Conservation (phyloP, 2,113 vertebrate genomes). For the Megaceryle maxima region DNA sequence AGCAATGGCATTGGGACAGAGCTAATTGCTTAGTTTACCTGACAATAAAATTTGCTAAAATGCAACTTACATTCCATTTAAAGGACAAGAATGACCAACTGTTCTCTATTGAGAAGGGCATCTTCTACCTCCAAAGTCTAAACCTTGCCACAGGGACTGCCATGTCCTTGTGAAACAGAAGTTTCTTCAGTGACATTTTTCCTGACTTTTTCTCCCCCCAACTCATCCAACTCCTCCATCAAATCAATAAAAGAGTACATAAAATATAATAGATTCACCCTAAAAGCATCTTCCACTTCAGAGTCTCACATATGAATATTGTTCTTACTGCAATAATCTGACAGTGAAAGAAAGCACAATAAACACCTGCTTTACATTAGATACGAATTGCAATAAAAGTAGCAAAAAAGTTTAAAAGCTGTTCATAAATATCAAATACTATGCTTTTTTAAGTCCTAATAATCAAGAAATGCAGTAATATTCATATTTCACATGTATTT, state of each 20-base stretch:
- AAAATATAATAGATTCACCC: neutral
- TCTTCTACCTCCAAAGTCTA: slow-evolving; percentile 60
- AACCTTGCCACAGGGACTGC: slow-evolving; percentile 18
- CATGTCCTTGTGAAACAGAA: slow-evolving; percentile 38
- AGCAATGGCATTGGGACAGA: neutral
- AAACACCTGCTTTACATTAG: neutral
- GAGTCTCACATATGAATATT: neutral
- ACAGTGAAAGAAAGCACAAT: neutral
- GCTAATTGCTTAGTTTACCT: slow-evolving; percentile 28
- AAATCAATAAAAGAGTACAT: neutral
- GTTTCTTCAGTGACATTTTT: slow-evolving; percentile 6
- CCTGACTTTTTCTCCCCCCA: neutral
- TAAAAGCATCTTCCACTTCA: neutral
- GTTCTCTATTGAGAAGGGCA: slow-evolving; percentile 63
- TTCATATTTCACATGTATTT: neutral
- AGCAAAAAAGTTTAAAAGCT: neutral
- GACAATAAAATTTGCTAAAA: slow-evolving; percentile 66
- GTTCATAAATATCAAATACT: neutral
- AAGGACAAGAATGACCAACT: slow-evolving; percentile 62
- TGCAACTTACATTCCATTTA: slow-evolving; percentile 35
- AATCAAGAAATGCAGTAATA: neutral
- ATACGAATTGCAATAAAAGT: neutral
- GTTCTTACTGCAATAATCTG: neutral
- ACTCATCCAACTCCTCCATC: neutral
- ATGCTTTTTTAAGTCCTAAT: neutral